Evolutionary conservation across 2,888 invertebrate genomes (phyloP).

Genomic region (Ectemnius continuus): DNA sequence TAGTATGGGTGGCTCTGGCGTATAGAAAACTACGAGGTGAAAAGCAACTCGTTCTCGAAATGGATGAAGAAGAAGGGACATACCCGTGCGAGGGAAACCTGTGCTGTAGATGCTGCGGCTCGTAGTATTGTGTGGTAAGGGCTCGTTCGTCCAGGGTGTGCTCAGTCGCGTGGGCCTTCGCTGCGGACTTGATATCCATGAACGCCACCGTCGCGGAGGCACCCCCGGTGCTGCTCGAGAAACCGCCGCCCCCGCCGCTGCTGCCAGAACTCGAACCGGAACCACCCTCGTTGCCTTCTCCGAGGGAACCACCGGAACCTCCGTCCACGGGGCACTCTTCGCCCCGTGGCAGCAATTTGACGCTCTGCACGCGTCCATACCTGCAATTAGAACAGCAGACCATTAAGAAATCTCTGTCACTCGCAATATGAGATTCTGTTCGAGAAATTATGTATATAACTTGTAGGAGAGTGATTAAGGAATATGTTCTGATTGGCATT

Average conservation of each 20-base stretch:
- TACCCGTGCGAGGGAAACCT: constrained; percentile 81
- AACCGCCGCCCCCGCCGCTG: constrained; percentile 75
- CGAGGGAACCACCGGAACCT: constrained; percentile 79
- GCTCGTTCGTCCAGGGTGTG: constrained; percentile 92
- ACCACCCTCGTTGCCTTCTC: constrained; percentile 77
- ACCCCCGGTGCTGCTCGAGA: constrained; percentile 82
- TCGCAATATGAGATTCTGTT: too few relatives aligned
- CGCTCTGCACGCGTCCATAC: constrained; percentile 98
- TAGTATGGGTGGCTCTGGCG: too few relatives aligned
- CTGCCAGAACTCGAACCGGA: constrained; percentile 70
- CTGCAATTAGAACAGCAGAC: constrained; percentile 79
- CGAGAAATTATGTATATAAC: too few relatives aligned
- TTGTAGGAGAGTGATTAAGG: too few relatives aligned
- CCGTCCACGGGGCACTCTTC: constrained; percentile 78
- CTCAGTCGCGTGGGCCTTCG: constrained; percentile 94
- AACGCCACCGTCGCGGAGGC: constrained; percentile 95
- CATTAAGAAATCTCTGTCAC: too few relatives aligned
- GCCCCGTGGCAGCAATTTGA: constrained; percentile 90
- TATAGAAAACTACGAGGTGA: too few relatives aligned
- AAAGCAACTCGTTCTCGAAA: too few relatives aligned
- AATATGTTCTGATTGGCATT: too few relatives aligned
- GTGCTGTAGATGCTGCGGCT: constrained; percentile 82
- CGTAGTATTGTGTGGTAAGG: constrained; percentile 94
- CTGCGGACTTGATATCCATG: constrained; percentile 97
- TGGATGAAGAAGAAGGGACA: constrained; percentile 1